Evolutionary conservation across 2,797 vertebrate genomes (phyloP).

Genomic region (Bradypodion ventrale): DNA sequence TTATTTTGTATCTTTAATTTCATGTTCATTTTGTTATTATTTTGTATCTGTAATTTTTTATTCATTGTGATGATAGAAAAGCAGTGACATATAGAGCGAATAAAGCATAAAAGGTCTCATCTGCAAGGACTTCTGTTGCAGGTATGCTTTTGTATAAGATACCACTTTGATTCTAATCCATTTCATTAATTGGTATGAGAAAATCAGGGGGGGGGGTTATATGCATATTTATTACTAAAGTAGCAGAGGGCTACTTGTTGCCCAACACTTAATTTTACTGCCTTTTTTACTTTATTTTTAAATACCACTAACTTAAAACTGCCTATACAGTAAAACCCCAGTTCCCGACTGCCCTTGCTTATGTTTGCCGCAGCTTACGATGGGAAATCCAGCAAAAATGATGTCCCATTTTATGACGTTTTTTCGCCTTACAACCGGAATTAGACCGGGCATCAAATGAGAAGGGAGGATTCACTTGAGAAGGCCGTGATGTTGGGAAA

Average conservation of each 20-base stretch:
- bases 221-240: background rate
- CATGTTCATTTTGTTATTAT: no score
- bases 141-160: conserved; percentile 70
- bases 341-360: no score
- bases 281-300: background rate
- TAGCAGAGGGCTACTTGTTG: background rate
- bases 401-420: no score
- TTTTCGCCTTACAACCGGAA: no score
- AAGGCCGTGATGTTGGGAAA: no score
- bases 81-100: conserved; percentile 85
- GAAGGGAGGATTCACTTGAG: no score
- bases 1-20: conserved; percentile 14
- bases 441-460: no score
- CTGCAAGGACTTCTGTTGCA: conserved; percentile 86
- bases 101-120: conserved; percentile 86
- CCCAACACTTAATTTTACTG: background rate
- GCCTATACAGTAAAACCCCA: no score
- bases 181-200: background rate
- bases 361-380: no score
- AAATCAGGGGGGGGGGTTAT: background rate
- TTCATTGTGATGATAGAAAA: conserved; percentile 82
- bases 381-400: no score
- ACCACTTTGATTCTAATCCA: background rate
- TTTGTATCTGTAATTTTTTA: conserved; percentile 14
- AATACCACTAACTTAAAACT: background rate